Base-by-base conservation (phyloP, 1,140 invertebrate species). In the Hydropsyche tenuis region DNA sequence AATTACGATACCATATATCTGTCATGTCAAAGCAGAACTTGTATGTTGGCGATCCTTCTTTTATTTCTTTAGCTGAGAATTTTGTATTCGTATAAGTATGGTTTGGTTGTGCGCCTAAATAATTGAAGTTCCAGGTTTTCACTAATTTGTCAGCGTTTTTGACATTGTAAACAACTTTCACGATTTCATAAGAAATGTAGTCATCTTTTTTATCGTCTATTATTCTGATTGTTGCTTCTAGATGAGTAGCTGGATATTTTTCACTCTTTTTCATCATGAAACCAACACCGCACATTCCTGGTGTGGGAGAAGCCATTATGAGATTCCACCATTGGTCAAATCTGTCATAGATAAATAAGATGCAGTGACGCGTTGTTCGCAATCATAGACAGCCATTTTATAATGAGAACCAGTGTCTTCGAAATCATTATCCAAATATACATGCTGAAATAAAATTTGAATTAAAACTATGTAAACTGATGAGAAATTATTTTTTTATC, bases 331-430 rank as follows among this genome's bases (percentile, higher is more conserved):
- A 12, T 5, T 23, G 1, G 20, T 60, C 16, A 53, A 18, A 16
- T 16, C 48, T 7, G 30, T 37, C 9, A 37, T 37, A 20, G 48
- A 53, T 18, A 18, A 1, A 7, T 53, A 20, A 2, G 65, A 60
- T 69, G 69, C 62, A 30, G 30, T 45, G 60, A 72, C 51, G 37
- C 73, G 11, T 11, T 68, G 53, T 43, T 85, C 83, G 73, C 82
- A 84, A 73, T 84, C 79, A 20, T 81, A 82, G 42, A 81, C 70
- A 7, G 42, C 45, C 30, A 75, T 53, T 9, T 74, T 72, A 12
- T 74, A 80, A 7, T 78, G 76, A 12, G 81, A 76, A 22, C 83
- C 85, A 7, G 74, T 78, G 20, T 84, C 82, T 18, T 80, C 71
- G 45, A 69, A 18, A 18, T 80, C 78, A n/a, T 63, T 70, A 16